These are phyloP conservation scores for Poeciliopsis paucimaculata DNA, from an alignment of 2,797 vertebrate genomes.

Conservation along the genomic window DNA sequence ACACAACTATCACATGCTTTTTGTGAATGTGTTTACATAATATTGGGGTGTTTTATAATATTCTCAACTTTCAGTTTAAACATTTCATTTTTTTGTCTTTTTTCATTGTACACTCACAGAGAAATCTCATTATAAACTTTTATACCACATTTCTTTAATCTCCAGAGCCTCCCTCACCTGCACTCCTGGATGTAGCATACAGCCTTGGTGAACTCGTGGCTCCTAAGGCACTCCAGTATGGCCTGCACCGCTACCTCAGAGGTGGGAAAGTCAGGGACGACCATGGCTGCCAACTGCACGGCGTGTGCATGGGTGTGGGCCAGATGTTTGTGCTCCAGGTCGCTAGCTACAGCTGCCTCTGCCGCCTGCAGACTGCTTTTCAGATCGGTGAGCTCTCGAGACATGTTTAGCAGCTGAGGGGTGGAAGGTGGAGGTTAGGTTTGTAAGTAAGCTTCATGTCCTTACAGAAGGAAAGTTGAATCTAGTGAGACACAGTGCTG, in stretches of 20 bases:
- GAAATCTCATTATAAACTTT: background rate
- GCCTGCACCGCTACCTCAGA: conserved; percentile 95
- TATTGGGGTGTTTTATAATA: background rate
- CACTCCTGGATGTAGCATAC: conserved; percentile 93
- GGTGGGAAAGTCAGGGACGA: conserved; percentile 86
- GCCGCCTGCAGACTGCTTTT: conserved; percentile 92
- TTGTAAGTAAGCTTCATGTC: background rate
- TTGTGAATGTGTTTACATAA: background rate
- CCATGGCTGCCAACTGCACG: conserved; percentile 67
- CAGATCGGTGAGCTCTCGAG: conserved; percentile 92
- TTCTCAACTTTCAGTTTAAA: background rate
- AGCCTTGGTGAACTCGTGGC: conserved; percentile 91
- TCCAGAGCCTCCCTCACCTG: conserved; percentile 81
- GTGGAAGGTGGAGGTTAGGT: background rate
- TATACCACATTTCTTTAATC: background rate
- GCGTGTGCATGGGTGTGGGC: conserved; percentile 76
- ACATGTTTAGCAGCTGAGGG: conserved; percentile 94
- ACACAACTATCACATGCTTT: background rate
- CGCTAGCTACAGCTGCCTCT: conserved; percentile 86
- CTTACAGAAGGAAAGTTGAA: conserved; percentile 2
- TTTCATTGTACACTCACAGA: background rate
- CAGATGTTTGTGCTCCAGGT: conserved; percentile 82
- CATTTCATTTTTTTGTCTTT: background rate
- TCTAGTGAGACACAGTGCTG: background rate
- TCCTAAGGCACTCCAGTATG: conserved; percentile 95